Evolutionary conservation across 1,140 invertebrate species (phyloP), one percentile per base, ranked within the genome.

Genomic region (Aradophagus sp.): DNA sequence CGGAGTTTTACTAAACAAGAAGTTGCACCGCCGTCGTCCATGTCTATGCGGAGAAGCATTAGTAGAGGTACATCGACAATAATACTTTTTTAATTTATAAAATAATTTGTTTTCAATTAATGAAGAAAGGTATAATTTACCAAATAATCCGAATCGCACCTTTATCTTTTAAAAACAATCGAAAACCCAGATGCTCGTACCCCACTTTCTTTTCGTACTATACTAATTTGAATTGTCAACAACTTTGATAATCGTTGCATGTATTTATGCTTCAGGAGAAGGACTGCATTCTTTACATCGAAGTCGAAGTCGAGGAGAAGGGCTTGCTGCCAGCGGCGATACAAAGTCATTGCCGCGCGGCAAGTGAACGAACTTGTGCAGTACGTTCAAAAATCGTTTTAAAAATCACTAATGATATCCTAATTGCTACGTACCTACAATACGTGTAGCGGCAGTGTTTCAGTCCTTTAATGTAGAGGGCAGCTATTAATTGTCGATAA

Each of bases 1-100:
- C 88, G 92, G 38, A 88, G 87, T 56, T 91, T 90, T 76, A 89
- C 75, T 4, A 81, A 83, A 53, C 76, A 79, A 68, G 79, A 83
- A 72, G 12, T 39, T 16, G 8, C 74, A 19, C 39, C 62, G 34
- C 52, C 79, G 66, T 50, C 75, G 55, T 71, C 83, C 62, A 78
- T 77, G 67, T 68, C 78, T 55, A 80, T 87, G 83, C 80, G 80
- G 16, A 77, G 81, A 75, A 83, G 80, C 39, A 45, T 75, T 23
- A 84, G 82, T 70, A 81, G 80, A 65, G 83, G 83, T 56, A 29
- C 16, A n/a, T n/a, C n/a, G n/a, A n/a, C n/a, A n/a, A n/a, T n/a
- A n/a, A n/a, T n/a, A n/a, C n/a, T n/a, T n/a, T n/a, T n/a, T n/a
- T n/a, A n/a, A n/a, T n/a, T n/a, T n/a, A n/a, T n/a, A n/a, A n/a